phyloP scores from a whole-genome alignment of 2,797 vertebrate species.

The Periophthalmus magnuspinnatus region DNA sequence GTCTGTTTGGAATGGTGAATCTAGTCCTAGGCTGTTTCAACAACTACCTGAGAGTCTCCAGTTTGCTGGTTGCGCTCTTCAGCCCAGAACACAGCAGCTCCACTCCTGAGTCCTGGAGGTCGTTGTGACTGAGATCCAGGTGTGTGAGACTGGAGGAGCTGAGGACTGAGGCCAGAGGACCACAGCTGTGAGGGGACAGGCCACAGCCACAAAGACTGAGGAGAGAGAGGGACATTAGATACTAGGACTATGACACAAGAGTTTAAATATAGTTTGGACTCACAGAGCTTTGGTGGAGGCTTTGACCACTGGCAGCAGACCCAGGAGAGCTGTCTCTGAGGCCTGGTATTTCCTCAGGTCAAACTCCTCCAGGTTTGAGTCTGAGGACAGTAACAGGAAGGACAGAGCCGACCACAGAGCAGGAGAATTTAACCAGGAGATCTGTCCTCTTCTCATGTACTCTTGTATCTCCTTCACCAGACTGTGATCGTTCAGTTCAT shows the following conservation, averaged over 20 bases:
- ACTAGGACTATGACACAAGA: background rate
- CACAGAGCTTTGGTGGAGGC: slow-evolving; percentile 7
- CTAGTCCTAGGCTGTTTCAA: no score
- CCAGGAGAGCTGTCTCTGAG: slow-evolving; percentile 5
- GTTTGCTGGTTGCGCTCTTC: background rate
- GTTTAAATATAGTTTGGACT: slow-evolving; percentile 1
- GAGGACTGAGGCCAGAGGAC: background rate
- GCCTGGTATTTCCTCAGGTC: background rate
- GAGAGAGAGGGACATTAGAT: background rate
- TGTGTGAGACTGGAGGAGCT: slow-evolving; percentile 1
- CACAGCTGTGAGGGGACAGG: background rate
- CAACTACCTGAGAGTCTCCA: background rate
- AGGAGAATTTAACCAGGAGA: background rate
- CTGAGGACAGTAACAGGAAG: slow-evolving; percentile 2
- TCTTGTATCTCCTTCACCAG: background rate
- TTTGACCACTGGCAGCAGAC: slow-evolving; percentile 5
- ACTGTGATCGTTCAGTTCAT: background rate
- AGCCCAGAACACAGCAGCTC: background rate
- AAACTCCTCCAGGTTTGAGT: slow-evolving; percentile 5
- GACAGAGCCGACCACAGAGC: slow-evolving; percentile 3
- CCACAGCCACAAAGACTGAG: background rate
- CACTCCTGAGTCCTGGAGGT: slow-evolving; percentile 1
- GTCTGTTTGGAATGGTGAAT: no score
- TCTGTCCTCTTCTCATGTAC: background rate
- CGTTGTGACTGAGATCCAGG: background rate